Evolutionary conservation across 2,888 invertebrate genomes (phyloP).

Genomic region (Cerceris rybyensis): DNA sequence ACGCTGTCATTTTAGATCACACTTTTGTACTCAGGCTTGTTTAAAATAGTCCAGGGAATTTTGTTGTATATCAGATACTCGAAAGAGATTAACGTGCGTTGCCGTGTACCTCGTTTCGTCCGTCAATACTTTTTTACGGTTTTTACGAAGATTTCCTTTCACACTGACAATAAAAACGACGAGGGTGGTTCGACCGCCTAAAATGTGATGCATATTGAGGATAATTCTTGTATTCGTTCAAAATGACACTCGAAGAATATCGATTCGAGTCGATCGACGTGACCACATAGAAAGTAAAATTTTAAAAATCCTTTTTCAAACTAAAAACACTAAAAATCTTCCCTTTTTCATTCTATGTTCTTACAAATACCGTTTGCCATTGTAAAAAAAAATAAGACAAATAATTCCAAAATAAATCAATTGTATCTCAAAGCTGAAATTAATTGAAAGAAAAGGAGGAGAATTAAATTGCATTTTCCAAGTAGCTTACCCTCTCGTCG

Average conservation of each 20-base stretch:
- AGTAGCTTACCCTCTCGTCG: too few relatives aligned
- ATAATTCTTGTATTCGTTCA: not conserved
- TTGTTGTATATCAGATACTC: not conserved
- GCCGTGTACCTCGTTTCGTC: not conserved
- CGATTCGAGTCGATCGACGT: not conserved
- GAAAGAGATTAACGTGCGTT: not conserved
- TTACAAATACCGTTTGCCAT: too few relatives aligned
- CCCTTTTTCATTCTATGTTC: too few relatives aligned
- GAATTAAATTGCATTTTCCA: too few relatives aligned
- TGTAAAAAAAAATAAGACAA: too few relatives aligned
- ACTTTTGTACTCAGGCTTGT: not conserved
- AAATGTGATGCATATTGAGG: constrained; percentile 6
- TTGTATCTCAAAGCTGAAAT: too few relatives aligned
- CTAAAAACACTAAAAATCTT: too few relatives aligned
- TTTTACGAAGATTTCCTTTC: constrained; percentile 10
- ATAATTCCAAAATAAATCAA: too few relatives aligned
- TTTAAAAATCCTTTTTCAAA: too few relatives aligned
- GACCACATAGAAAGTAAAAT: too few relatives aligned
- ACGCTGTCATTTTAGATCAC: not conserved
- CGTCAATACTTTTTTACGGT: constrained; percentile 9
- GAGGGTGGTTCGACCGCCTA: not conserved
- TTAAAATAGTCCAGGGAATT: not conserved
- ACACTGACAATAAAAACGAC: constrained; percentile 3
- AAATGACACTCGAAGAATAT: not conserved
- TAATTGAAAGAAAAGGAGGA: too few relatives aligned